A percentile compares a stretch with the other conserved stretches of the same genome.
Conservation (phyloP, 1,140 invertebrate genomes). For the Apis laboriosa region DNA sequence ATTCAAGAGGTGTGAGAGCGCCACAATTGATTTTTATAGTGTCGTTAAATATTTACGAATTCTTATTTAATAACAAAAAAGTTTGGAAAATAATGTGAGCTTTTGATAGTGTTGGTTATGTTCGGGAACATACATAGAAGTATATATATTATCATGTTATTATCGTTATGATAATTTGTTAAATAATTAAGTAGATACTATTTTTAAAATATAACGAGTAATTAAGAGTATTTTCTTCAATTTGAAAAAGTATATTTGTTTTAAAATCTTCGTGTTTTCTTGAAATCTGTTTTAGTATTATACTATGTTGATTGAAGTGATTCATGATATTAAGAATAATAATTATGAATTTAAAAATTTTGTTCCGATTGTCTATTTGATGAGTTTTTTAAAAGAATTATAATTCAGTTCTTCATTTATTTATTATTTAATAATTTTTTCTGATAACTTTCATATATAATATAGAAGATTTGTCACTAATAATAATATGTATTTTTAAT, state of each 20-base stretch:
- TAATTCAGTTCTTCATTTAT: too few relatives aligned
- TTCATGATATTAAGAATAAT: not conserved
- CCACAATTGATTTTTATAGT: not conserved
- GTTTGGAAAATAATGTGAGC: not conserved
- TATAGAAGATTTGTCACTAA: too few relatives aligned
- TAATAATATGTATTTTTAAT: too few relatives aligned
- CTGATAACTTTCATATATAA: too few relatives aligned
- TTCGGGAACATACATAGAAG: not conserved
- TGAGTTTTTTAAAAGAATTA: too few relatives aligned
- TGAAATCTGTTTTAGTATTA: not conserved
- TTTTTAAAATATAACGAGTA: not conserved
- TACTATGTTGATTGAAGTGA: not conserved
- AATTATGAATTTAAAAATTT: too few relatives aligned
- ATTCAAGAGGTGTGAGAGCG: not conserved
- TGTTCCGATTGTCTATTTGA: too few relatives aligned
- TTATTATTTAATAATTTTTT: too few relatives aligned
- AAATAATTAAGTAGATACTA: not conserved
- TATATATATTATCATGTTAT: not conserved
- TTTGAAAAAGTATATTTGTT: not conserved
- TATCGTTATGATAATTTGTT: not conserved
- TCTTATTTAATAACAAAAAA: not conserved
- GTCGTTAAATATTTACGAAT: conserved; percentile 7
- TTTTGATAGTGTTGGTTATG: not conserved
- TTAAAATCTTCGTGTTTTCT: not conserved
- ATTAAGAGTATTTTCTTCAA: too few relatives aligned